These are phyloP conservation scores for Engraulis encrasicolus DNA, from an alignment of 2,113 vertebrate genomes.

Conservation along the genomic window DNA sequence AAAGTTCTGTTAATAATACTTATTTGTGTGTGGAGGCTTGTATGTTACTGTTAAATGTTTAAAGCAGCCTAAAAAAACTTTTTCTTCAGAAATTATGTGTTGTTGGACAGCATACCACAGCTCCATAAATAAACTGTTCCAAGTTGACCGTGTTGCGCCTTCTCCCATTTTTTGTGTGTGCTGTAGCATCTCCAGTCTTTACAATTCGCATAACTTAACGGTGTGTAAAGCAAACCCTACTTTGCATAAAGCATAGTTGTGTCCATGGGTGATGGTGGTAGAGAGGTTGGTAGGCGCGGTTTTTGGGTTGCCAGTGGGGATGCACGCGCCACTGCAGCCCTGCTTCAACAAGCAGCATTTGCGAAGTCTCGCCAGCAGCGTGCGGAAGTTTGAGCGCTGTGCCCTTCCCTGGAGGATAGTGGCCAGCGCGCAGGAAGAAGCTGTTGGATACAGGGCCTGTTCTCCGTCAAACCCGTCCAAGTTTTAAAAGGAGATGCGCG, in stretches of 20 bases:
- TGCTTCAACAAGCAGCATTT: background rate
- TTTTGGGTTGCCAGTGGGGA: background rate
- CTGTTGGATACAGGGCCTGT: background rate
- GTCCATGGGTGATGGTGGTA: background rate
- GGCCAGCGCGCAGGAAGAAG: background rate
- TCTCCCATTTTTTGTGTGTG: too few relatives aligned
- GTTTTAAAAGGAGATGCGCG: background rate
- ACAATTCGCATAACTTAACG: background rate
- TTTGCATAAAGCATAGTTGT: background rate
- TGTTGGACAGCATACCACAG: too few relatives aligned
- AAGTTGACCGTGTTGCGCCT: too few relatives aligned
- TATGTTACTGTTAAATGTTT: too few relatives aligned
- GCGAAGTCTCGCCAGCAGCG: conserved; percentile 1
- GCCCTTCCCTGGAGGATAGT: background rate
- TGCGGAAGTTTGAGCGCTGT: background rate
- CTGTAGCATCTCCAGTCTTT: background rate
- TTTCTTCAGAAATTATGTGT: too few relatives aligned
- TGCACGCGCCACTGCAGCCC: background rate
- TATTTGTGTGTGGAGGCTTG: too few relatives aligned
- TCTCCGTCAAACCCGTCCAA: background rate
- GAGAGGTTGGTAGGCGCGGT: background rate
- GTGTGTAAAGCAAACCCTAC: background rate
- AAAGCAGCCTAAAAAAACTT: too few relatives aligned
- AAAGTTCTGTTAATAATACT: too few relatives aligned
- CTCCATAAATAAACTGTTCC: too few relatives aligned